Percentiles rank a stretch among this genome's conserved stretches.
phyloP scores from a whole-genome alignment of 2,113 vertebrate genomes.

The Naja naja region DNA sequence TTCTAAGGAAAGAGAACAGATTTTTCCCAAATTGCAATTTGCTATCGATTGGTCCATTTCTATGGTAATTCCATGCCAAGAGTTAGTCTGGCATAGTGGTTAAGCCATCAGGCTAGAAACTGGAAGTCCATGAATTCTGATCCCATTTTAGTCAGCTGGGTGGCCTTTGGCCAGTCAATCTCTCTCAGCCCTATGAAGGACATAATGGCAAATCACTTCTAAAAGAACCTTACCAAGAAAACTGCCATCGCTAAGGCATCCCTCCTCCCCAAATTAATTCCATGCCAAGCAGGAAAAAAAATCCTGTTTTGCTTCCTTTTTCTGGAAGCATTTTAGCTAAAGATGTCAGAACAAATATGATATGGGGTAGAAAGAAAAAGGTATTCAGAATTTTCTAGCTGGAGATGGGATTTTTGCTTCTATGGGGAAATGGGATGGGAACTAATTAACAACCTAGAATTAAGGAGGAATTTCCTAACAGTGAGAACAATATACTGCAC shows the following conservation, averaged over 20 bases:
- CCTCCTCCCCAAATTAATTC: neutral
- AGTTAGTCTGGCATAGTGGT: neutral
- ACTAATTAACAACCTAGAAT: too few relatives aligned
- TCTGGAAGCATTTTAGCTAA: neutral
- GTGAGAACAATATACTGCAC: too few relatives aligned
- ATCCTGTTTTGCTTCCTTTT: neutral
- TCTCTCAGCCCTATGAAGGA: neutral
- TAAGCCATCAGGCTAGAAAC: neutral
- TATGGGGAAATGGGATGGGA: neutral
- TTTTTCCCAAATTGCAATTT: neutral
- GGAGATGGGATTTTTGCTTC: neutral
- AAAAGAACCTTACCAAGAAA: neutral
- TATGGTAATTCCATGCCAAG: neutral
- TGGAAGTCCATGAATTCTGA: neutral
- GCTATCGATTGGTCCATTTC: neutral
- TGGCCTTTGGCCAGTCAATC: neutral
- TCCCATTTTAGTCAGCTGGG: neutral
- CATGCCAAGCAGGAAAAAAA: neutral
- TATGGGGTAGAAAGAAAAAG: neutral
- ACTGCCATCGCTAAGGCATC: neutral
- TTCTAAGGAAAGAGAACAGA: neutral
- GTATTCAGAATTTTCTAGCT: neutral
- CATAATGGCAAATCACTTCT: neutral
- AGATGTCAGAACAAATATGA: neutral
- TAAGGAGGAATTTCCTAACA: too few relatives aligned